Base-by-base conservation (phyloP, 2,888 invertebrate species). In the Eilema sororculum region DNA sequence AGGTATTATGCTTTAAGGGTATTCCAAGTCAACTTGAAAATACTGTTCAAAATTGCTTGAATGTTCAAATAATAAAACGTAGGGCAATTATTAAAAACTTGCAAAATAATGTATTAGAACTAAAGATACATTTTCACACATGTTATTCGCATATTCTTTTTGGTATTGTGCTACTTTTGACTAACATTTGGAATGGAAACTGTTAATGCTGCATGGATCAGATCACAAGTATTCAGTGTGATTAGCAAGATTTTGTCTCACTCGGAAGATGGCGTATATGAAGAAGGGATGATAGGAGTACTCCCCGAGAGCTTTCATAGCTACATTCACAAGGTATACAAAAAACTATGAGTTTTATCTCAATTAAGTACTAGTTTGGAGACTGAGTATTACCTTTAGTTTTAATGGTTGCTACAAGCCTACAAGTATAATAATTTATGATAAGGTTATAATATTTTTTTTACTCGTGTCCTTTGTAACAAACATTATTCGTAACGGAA, bases 181-280 rank as follows among this genome's bases (percentile, higher is more conserved):
- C 28, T 69, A 41, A 69, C 37, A 1, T 25, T 65, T 65, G 57
- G 33, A 57, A 68, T 79, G 71, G 77, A 73, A 72, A 84, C 75
- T 87, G 78, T 92, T 90, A 84, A 89, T 76, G 91, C 91, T 90
- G 90, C 92, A 72, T 63, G 91, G 91, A 89, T 76, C 62, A 97
- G 97, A 90, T 98, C 98, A 73, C 98, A 98, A 92, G 99, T 99
- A 13, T 99, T 99, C 92, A 98, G 98, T 86, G 99, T 99, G 89
- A 98, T 99, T 84, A 99, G 99, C 87, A 98, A 98, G 95, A 99
- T 99, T 73, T 95, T 99, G 68, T 99, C 99, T 0, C 97, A 98
- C 80, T 98, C 98, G 1, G 99, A 99, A 87, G 99, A 98, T 82
- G 97, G 94, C 52, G 92, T 92, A 13, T 95, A 95, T 80, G 95